Conservation (phyloP, 1,140 invertebrate species). For the Atta cephalotes region DNA sequence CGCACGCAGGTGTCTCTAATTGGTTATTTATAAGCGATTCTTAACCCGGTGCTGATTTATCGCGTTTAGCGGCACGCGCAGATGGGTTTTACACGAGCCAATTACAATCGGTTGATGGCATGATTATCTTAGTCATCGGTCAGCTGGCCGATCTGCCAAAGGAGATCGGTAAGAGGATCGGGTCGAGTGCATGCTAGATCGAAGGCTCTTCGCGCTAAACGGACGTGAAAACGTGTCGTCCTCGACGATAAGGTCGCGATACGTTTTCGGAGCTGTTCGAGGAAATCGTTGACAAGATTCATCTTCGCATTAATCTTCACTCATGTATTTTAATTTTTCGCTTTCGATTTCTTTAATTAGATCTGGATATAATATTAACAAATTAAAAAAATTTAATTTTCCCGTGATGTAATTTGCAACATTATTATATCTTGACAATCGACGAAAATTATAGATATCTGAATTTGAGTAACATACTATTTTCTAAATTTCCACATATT, state of each 20-base stretch:
- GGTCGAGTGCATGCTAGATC: conserved; percentile 21
- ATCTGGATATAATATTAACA: not conserved
- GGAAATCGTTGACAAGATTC: conserved; percentile 2
- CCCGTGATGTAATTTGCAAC: no score
- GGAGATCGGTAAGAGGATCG: conserved; percentile 56
- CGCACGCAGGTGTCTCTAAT: conserved; percentile 78
- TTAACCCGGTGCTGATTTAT: conserved; percentile 75
- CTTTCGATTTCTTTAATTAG: not conserved
- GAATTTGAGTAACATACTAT: no score
- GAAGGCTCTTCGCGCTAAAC: conserved; percentile 60
- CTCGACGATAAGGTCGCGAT: conserved; percentile 69
- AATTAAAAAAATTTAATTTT: no score
- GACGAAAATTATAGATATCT: no score
- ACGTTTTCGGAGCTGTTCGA: conserved; percentile 3
- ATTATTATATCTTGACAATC: no score
- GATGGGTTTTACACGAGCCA: conserved; percentile 71
- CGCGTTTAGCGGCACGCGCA: conserved; percentile 68
- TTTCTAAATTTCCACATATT: no score
- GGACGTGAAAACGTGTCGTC: conserved; percentile 68
- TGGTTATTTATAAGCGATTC: conserved; percentile 79
- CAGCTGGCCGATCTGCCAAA: conserved; percentile 61
- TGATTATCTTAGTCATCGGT: conserved; percentile 77
- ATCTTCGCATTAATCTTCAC: not conserved
- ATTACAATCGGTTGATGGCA: conserved; percentile 75
- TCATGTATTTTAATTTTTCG: not conserved